Conservation (phyloP, 2,888 invertebrate genomes). For the Hydraecia micacea region DNA sequence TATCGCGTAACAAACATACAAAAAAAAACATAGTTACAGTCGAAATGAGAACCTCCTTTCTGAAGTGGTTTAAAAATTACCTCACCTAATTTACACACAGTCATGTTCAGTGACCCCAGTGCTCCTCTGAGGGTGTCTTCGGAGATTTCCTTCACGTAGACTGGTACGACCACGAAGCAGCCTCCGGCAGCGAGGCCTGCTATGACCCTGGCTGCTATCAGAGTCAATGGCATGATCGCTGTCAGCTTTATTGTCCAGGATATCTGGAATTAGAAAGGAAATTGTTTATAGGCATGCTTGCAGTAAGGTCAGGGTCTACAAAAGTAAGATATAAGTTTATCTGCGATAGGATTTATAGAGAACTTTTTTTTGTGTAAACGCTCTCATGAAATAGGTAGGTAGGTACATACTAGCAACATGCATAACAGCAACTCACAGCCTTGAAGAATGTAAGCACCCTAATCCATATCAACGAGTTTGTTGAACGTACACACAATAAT, state of each 20-base stretch:
- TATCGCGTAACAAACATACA: too few relatives aligned
- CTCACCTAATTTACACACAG: slow-evolving; percentile 76
- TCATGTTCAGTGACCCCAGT: slow-evolving; percentile 80
- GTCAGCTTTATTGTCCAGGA: slow-evolving; percentile 80
- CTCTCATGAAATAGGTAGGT: neutral
- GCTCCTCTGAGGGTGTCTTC: slow-evolving; percentile 79
- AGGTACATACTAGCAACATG: neutral
- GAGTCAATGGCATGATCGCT: slow-evolving; percentile 69
- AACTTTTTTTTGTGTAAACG: too few relatives aligned
- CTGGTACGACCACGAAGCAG: slow-evolving; percentile 80
- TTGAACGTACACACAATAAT: neutral
- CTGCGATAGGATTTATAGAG: too few relatives aligned
- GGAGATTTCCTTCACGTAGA: slow-evolving; percentile 81
- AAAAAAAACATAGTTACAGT: too few relatives aligned
- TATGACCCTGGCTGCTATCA: slow-evolving; percentile 76
- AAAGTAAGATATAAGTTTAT: too few relatives aligned
- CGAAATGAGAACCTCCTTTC: too few relatives aligned
- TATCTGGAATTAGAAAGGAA: slow-evolving; percentile 71
- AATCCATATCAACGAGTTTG: slow-evolving; percentile 23
- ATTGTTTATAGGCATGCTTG: neutral
- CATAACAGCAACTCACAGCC: neutral
- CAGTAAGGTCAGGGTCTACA: neutral
- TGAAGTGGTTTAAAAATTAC: too few relatives aligned
- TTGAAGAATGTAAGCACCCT: slow-evolving; percentile 19
- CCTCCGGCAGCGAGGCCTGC: slow-evolving; percentile 80